Base-by-base conservation (phyloP, 2,888 invertebrate species). In the Matsumyia berberina region DNA sequence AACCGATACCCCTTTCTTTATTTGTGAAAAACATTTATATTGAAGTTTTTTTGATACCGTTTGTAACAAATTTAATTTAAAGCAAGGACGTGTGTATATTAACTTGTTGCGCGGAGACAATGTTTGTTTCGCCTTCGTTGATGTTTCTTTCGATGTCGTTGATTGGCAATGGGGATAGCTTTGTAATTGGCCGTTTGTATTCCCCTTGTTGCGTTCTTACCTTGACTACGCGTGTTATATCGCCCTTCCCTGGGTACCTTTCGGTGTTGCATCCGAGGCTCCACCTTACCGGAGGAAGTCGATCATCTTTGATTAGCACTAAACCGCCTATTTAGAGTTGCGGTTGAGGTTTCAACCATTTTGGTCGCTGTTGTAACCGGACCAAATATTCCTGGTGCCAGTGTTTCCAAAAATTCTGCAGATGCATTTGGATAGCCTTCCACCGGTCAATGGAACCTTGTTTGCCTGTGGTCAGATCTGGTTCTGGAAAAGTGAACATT, bases 351-450 rank as follows among this genome's bases (percentile, higher is more conserved):
- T 35, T 35, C 35, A 35, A 35, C 35, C 35, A 35, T 9, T 33
- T 35, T 9, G 35, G 31, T 12, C 62, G 29, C 9, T 73, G 51
- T 39, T 73, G 62, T 6, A 53, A 33, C 0, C 55, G 55, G 12
- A 1, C 8, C 3, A 74, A 29, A 17, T 74, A 74, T 5, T 74
- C 64, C 1, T 17, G 11, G 0, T 62, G 44, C 44, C 44, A 46
- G 2, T 62, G 62, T 4, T 67, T 67, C 53, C 53, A 53, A 17
- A 67, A 67, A 5, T 15, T 55, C 31, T 64, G 51, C 6, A 55
- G 15, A 15, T 42, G 39, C 17, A 5, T 9, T 44, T 55, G 74
- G 1, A 74, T 33, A 19, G 31, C 12, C 24, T 74, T 33, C 55
- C 55, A 58, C 5, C 69, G 37, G 0, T 42, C 33, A 1, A 46